These are phyloP conservation scores for Rhipidura dahli DNA, from an alignment of 2,113 vertebrate species.

Conservation along the genomic window DNA sequence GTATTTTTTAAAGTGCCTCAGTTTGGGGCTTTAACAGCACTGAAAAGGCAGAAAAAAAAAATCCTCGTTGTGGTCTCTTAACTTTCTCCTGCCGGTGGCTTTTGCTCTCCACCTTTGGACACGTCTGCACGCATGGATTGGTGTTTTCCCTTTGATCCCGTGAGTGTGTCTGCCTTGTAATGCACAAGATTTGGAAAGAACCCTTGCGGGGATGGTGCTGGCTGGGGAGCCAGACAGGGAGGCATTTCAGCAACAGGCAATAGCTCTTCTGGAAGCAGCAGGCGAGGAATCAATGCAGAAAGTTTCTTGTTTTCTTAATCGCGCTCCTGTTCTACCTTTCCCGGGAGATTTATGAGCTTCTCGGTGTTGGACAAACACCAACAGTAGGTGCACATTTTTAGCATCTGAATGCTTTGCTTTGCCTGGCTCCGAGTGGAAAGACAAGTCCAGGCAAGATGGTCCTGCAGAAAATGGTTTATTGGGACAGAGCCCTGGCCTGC, in stretches of 20 bases:
- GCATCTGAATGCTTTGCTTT: slow-evolving; percentile 45
- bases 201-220: not conserved
- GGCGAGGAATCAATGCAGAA: slow-evolving; percentile 20
- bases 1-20: not conserved
- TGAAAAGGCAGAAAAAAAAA: not conserved
- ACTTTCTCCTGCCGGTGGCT: not conserved
- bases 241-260: slow-evolving; percentile 46
- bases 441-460: slow-evolving; percentile 62
- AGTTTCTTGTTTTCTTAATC: slow-evolving; percentile 45
- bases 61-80: not conserved
- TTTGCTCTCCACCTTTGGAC: not conserved
- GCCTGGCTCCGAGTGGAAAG: not conserved
- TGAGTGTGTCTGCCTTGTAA: not conserved
- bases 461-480: slow-evolving; percentile 62
- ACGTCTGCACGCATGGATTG: not conserved
- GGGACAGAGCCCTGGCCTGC: slow-evolving; percentile 47
- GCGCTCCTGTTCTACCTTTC: not conserved
- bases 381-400: slow-evolving; percentile 34
- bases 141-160: not conserved
- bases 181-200: not conserved
- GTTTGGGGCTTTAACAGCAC: not conserved
- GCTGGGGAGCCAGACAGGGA: not conserved
- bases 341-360: slow-evolving; percentile 50
- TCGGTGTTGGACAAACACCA: slow-evolving; percentile 19
- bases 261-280: slow-evolving; percentile 16